Conservation (phyloP, 1,140 invertebrate species). For the Bombus fervidus region DNA sequence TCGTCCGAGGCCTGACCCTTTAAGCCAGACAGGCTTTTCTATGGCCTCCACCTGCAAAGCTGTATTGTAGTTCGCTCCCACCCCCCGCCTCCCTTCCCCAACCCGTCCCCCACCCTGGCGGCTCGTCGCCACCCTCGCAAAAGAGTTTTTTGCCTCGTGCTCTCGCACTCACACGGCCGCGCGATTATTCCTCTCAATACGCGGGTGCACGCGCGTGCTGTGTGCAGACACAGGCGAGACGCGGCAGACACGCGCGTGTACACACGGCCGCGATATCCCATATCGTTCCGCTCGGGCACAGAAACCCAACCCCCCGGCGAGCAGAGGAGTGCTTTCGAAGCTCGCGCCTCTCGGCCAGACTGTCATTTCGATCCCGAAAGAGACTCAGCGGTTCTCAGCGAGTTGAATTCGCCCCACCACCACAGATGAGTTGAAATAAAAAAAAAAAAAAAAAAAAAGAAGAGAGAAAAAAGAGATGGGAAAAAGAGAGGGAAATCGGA, state of each 20-base stretch:
- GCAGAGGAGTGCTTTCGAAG: conserved; percentile 61
- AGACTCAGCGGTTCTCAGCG: conserved; percentile 65
- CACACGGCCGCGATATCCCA: conserved; percentile 56
- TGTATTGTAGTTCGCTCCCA: conserved; percentile 69
- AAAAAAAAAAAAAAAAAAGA: too few relatives aligned
- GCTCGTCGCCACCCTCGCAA: conserved; percentile 58
- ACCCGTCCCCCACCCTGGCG: neutral
- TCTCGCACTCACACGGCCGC: conserved; percentile 62
- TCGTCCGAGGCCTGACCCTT: conserved; percentile 75
- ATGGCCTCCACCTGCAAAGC: conserved; percentile 74
- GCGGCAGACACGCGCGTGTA: conserved; percentile 31
- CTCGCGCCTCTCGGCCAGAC: conserved; percentile 70
- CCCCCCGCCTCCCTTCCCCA: neutral
- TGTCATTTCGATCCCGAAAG: conserved; percentile 71
- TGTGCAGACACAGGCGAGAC: conserved; percentile 19
- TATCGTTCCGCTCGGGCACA: conserved; percentile 62
- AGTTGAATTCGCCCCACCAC: neutral
- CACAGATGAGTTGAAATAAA: neutral
- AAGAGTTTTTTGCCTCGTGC: conserved; percentile 72
- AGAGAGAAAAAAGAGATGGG: neutral
- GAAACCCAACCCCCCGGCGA: conserved; percentile 27
- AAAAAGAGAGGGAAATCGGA: neutral
- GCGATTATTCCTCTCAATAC: conserved; percentile 50
- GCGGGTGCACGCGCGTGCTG: conserved; percentile 30
- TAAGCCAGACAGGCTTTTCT: conserved; percentile 80